Percentiles rank a stretch among this genome's conserved stretches.
Evolutionary conservation across 2,888 invertebrate genomes (phyloP).

Genomic region (Watsonalla cultraria): DNA sequence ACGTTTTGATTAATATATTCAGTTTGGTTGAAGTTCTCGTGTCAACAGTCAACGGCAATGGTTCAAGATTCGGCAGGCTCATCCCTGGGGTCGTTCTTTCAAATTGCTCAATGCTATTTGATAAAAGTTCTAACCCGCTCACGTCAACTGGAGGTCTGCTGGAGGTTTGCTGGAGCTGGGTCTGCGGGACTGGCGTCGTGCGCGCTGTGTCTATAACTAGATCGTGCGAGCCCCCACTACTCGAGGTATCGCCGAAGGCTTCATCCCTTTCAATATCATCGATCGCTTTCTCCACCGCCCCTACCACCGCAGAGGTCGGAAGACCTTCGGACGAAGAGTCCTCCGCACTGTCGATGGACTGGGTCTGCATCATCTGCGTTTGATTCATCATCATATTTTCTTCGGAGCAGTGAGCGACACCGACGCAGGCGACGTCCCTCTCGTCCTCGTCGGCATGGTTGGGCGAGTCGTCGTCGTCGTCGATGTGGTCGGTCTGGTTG

Average conservation of each 20-base stretch:
- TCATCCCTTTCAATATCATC: conserved; percentile 67
- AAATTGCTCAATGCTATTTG: conserved; percentile 91
- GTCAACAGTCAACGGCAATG: conserved; percentile 54
- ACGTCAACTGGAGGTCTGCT: conserved; percentile 79
- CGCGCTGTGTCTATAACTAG: conserved; percentile 69
- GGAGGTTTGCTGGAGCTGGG: conserved; percentile 16
- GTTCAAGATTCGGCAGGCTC: conserved; percentile 53
- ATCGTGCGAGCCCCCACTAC: conserved; percentile 65
- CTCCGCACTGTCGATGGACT: conserved; percentile 56
- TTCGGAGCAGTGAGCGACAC: conserved; percentile 69
- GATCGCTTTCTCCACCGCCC: conserved; percentile 64
- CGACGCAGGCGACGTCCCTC: conserved; percentile 65
- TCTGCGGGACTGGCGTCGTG: conserved; percentile 42
- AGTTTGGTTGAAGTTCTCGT: conserved; percentile 60
- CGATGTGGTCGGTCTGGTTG: conserved; percentile 89
- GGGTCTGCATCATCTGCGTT: conserved; percentile 31
- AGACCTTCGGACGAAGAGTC: conserved; percentile 63
- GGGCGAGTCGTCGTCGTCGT: conserved; percentile 82
- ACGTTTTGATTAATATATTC: conserved; percentile 66
- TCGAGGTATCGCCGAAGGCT: conserved; percentile 55
- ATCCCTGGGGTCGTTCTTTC: conserved; percentile 74
- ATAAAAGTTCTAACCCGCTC: conserved; percentile 88
- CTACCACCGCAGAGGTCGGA: conserved; percentile 44
- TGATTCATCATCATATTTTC: conserved; percentile 40
- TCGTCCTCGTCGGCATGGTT: conserved; percentile 70